These are phyloP conservation scores for Caenorhabditis remanei DNA, from an alignment of 1,140 invertebrate genomes.

Conservation along the genomic window DNA sequence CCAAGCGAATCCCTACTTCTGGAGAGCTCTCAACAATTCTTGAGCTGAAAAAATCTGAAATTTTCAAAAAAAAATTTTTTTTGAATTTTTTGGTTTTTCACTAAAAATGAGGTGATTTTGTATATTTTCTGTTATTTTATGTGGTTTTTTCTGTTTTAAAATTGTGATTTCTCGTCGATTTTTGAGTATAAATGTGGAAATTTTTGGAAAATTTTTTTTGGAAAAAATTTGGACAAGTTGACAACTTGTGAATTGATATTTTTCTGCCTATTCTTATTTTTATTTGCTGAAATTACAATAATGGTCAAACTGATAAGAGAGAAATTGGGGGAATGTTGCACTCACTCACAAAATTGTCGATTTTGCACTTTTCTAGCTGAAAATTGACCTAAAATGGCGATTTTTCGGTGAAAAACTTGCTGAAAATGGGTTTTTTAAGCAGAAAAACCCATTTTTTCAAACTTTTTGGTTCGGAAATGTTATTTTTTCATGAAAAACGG, in stretches of 20 bases:
- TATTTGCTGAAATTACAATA: too few relatives aligned
- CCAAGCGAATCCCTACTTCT: constrained; percentile 40
- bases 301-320: too few relatives aligned
- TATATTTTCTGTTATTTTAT: neutral
- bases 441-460: too few relatives aligned
- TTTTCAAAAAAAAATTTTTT: neutral
- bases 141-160: neutral
- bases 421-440: too few relatives aligned
- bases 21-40: constrained; percentile 28
- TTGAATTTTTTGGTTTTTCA: neutral
- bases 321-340: too few relatives aligned
- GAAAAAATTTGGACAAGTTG: neutral
- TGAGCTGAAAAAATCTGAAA: neutral
- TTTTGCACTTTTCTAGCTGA: neutral
- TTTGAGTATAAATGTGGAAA: neutral
- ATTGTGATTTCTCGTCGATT: neutral
- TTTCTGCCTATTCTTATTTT: neutral
- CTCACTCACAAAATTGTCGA: neutral
- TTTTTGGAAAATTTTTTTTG: neutral
- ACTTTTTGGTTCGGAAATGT: too few relatives aligned
- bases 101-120: constrained; percentile 7
- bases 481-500: too few relatives aligned
- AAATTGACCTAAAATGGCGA: too few relatives aligned
- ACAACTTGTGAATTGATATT: neutral
- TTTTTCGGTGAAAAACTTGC: too few relatives aligned